Conservation (phyloP, 2,888 invertebrate species). For the Lutraria lutraria region DNA sequence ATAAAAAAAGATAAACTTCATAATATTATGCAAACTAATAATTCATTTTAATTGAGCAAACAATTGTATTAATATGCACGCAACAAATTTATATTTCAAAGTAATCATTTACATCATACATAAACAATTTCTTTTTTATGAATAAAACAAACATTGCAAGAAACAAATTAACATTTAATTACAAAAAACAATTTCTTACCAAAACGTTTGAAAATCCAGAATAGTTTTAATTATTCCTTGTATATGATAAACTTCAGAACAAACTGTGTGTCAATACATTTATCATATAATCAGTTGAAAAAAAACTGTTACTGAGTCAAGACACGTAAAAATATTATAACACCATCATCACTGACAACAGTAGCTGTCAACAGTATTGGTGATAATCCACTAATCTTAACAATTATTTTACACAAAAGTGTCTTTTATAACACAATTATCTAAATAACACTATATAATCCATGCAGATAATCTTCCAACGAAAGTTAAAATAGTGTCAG, state of each 20-base stretch:
- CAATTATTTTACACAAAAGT: slow-evolving; percentile 28
- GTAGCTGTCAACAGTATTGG: slow-evolving; percentile 13
- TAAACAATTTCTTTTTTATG: no score
- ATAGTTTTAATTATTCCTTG: neutral
- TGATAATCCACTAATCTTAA: slow-evolving; percentile 34
- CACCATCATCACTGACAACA: neutral
- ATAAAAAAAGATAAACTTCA: no score
- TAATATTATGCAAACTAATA: no score
- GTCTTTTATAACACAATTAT: slow-evolving; percentile 28
- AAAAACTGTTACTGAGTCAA: slow-evolving; percentile 3
- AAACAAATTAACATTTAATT: no score
- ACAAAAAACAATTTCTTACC: neutral
- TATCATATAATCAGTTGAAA: neutral
- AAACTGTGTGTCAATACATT: neutral
- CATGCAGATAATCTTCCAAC: neutral
- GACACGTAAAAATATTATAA: slow-evolving; percentile 11
- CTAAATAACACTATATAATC: slow-evolving; percentile 29
- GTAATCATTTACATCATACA: no score
- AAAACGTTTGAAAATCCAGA: neutral
- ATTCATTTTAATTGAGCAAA: no score
- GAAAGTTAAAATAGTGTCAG: slow-evolving; percentile 28
- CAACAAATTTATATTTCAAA: no score
- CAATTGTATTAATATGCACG: no score
- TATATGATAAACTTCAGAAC: neutral
- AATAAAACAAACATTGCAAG: no score